A percentile compares a stretch with the other conserved stretches of the same genome.
Evolutionary conservation across 2,797 vertebrate genomes (phyloP).

Genomic region (Neomorphus geoffroyi): DNA sequence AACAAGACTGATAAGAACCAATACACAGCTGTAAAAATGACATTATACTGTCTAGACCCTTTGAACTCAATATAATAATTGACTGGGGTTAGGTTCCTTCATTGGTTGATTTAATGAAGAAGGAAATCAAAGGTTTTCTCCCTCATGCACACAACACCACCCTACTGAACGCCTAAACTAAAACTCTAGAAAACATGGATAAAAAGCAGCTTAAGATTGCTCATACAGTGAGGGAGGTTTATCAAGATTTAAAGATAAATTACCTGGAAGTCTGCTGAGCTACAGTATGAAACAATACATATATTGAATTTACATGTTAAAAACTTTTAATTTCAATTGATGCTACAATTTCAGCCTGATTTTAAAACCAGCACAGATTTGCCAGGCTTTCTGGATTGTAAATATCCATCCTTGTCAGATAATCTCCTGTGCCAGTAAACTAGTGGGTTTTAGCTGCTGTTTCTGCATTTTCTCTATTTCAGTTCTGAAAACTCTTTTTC

Average conservation of each 20-base stretch:
- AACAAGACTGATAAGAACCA: neutral
- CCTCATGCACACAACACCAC: neutral
- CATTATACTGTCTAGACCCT: neutral
- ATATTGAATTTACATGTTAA: neutral
- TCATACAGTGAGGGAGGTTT: neutral
- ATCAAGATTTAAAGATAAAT: neutral
- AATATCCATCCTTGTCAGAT: neutral
- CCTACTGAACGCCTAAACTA: neutral
- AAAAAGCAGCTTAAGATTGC: neutral
- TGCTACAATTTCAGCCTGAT: neutral
- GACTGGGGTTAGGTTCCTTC: neutral
- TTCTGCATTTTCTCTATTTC: neutral
- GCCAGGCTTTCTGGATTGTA: neutral
- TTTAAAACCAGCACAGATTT: neutral
- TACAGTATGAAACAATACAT: neutral
- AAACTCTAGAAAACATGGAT: neutral
- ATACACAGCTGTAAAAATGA: neutral
- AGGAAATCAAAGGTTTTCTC: neutral
- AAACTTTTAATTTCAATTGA: neutral
- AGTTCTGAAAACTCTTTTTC: neutral
- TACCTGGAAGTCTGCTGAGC: neutral
- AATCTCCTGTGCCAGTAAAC: no score
- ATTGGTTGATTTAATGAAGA: neutral
- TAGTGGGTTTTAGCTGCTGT: neutral
- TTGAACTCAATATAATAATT: neutral